Evolutionary conservation across 2,797 vertebrate genomes (phyloP), one percentile per base, ranked within the genome.

Genomic region (Rhyacichthys aspro): DNA sequence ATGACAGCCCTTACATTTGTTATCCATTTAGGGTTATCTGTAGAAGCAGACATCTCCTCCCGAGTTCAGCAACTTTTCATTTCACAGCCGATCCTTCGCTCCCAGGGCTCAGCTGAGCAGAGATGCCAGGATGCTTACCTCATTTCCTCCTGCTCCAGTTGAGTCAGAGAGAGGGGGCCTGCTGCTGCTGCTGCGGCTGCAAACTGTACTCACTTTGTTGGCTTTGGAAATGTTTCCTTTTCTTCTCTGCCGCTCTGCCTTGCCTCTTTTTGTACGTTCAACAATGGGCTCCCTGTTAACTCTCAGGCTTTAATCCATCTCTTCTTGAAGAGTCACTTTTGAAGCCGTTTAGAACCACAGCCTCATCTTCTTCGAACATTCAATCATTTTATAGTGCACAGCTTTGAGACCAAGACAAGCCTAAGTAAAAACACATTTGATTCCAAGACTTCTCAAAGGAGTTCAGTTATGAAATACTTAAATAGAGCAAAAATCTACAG

Each of bases 91-190:
- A 68, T 64, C 57, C 79, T 71, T 57, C 53, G 64, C 55, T 61
- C 59, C 56, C 56, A 39, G 58, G 64, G 67, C 46, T 81, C 72
- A 82, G 83, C 85, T 86, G 75, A 87, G 74, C 72, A 67, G 58
- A 81, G 82, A 87, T 89, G 78, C 88, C 84, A 85, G 65, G 68
- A 78, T 76, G 69, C 72, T 89, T 82, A 88, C 84, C 50, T 87
- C 79, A 89, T 88, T 85, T 84, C 79, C 75, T 82, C 63, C 71
- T 45, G 76, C 68, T 76, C 46, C 55, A 80, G 65, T 59, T 42
- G 58, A 78, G 64, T 56, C 55, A 65, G 76, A 62, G 71, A 66
- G 72, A 70, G 68, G 70, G 47, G 50, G 48, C n/a, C n/a, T n/a
- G n/a, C n/a, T n/a, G n/a, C n/a, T n/a, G n/a, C n/a, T 12, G 34